Evolutionary conservation across 2,797 vertebrate species (phyloP), one percentile per base, ranked within the genome.

Genomic region (Hippocampus kuda): DNA sequence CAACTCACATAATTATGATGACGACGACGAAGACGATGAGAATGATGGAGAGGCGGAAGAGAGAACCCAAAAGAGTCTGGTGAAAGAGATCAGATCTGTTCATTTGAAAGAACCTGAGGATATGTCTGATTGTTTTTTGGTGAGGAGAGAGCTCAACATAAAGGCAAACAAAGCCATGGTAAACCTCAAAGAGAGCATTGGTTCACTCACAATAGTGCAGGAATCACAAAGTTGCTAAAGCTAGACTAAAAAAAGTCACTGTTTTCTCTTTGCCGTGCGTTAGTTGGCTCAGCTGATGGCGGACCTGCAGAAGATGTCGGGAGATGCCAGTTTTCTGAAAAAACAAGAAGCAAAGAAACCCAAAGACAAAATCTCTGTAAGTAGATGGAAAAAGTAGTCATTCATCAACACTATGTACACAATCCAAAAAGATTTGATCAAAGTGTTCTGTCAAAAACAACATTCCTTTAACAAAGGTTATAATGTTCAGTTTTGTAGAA

Each of bases 111-210:
- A 81, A 4, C 80, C 71, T 12, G 77, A 81, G 0, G 83, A 88
- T 1, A 67, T 1, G 5, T 67, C 71, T 0, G 61, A 77, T 53
- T 71, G 78, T 20, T 92, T 93, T 70, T 70, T 93, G 67, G 76
- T 72, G 49, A 91, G 87, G 73, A 87, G 92, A 75, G 89, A 85
- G 30, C 75, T 85, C 78, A 93, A 90, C 81, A 90, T 93, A 74
- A 87, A 84, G 73, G 89, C 88, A 46, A 93, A 93, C 83, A 92
- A 92, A 86, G 91, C 90, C 6, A 91, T 93, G 92, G 92, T 93
- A 73, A 80, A 22, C 61, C 34, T 5, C 5, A 27, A 4, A 12
- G 26, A 34, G 27, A 2, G 2, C 24, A 34, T 60, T 1, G 30
- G 12, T 61, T 61, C 16, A 61, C 12, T 16, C 16, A 61, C 59